A percentile compares a stretch with the other conserved stretches of the same genome.
These are phyloP conservation scores for Melanotaenia pygmaea DNA, from an alignment of 2,797 vertebrate genomes.

Conservation along the genomic window DNA sequence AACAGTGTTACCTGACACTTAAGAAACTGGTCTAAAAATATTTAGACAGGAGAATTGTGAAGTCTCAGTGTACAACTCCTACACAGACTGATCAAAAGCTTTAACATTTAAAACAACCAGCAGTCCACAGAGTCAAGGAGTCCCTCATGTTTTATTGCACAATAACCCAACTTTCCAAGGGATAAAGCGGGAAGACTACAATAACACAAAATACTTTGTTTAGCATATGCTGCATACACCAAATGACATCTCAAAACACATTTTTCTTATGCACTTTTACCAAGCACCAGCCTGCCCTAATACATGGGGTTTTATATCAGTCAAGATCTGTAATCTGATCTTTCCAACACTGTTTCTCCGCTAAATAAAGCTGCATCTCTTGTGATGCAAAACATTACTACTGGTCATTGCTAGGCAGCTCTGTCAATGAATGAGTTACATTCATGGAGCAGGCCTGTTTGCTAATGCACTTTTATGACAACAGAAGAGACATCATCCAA, in stretches of 20 bases:
- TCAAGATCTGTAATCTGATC: conserved; percentile 43
- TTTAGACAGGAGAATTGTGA: neutral
- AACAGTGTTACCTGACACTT: neutral
- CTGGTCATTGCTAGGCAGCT: conserved; percentile 58
- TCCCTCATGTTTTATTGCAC: conserved; percentile 83
- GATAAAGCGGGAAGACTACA: conserved; percentile 80
- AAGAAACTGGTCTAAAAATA: neutral
- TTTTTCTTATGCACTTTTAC: conserved; percentile 52
- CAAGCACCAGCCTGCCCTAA: conserved; percentile 43
- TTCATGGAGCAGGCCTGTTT: conserved; percentile 52
- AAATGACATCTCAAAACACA: conserved; percentile 68
- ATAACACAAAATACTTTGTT: conserved; percentile 75
- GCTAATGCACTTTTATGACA: conserved; percentile 59
- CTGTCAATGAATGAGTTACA: conserved; percentile 75
- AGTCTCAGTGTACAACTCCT: neutral
- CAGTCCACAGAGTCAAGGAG: conserved; percentile 64
- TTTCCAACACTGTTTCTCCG: conserved; percentile 52
- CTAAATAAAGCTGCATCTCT: conserved; percentile 47
- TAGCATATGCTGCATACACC: conserved; percentile 69
- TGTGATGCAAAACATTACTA: conserved; percentile 53
- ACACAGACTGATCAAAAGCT: neutral
- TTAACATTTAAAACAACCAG: conserved; percentile 15
- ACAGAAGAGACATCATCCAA: conserved; percentile 47
- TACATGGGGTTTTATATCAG: conserved; percentile 27
- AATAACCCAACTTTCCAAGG: conserved; percentile 77